phyloP scores from a whole-genome alignment of 2,797 vertebrate genomes.

The Rhinogobio ventralis region DNA sequence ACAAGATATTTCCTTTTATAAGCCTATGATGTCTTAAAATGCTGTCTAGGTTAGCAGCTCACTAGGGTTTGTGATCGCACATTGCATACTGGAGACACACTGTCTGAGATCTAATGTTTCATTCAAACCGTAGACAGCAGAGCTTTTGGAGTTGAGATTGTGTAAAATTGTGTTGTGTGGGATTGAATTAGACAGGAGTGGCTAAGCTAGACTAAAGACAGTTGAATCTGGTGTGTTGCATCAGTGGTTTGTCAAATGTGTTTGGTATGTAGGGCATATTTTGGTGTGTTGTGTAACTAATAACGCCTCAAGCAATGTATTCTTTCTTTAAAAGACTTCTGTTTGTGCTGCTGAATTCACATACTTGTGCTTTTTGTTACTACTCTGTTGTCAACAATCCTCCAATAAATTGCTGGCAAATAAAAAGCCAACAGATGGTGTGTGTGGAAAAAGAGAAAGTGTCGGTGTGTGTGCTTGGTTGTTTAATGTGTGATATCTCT shows the following conservation, averaged over 20 bases:
- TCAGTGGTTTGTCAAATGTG: not conserved
- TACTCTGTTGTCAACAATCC: not conserved
- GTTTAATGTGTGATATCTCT: not conserved
- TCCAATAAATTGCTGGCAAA: not conserved
- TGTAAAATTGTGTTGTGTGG: not conserved
- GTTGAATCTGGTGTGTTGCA: constrained; percentile 17
- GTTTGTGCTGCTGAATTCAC: not conserved
- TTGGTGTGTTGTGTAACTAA: constrained; percentile 13
- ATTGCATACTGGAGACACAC: not conserved
- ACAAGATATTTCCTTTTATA: not conserved
- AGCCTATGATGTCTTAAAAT: not conserved
- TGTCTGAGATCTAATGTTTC: not conserved
- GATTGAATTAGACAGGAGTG: not conserved
- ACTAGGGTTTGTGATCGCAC: constrained; percentile 13
- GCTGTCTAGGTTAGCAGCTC: not conserved
- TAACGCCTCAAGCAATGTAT: not conserved
- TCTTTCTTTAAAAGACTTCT: not conserved
- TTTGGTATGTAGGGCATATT: not conserved
- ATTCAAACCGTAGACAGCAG: not conserved
- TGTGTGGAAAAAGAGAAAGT: constrained; percentile 4
- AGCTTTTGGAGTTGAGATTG: not conserved
- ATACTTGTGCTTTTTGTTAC: not conserved
- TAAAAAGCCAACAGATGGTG: constrained; percentile 25
- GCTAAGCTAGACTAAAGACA: not conserved
- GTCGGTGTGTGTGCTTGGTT: not conserved